phyloP scores from a whole-genome alignment of 30 jellyfish, hydroid and myxozoan species.

The Rhopilema esculentum region DNA sequence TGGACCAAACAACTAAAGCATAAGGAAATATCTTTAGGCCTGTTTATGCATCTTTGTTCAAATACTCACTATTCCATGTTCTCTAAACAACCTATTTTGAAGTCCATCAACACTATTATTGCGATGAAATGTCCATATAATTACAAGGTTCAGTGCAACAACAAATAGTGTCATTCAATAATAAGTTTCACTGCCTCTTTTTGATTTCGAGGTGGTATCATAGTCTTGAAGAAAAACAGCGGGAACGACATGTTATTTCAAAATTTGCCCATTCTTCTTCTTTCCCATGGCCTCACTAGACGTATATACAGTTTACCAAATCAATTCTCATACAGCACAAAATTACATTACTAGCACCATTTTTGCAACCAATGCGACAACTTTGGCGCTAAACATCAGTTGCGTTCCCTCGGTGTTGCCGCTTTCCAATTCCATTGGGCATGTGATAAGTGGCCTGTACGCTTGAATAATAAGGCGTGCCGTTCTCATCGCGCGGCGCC shows the following conservation, averaged over 20 bases:
- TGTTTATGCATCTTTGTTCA: too few relatives aligned
- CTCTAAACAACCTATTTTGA: too few relatives aligned
- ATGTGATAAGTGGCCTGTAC: slow-evolving; percentile 61
- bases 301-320: not conserved
- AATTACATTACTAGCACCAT: not conserved
- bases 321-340: not conserved
- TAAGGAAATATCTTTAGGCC: too few relatives aligned
- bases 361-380: not conserved
- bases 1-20: too few relatives aligned
- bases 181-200: not conserved
- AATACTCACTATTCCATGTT: too few relatives aligned
- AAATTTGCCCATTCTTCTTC: not conserved
- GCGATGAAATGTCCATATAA: too few relatives aligned
- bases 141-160: too few relatives aligned
- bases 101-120: too few relatives aligned
- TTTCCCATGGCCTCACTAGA: not conserved
- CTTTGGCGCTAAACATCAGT: slow-evolving; percentile 40
- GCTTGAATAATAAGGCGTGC: slow-evolving; percentile 66
- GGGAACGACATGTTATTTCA: not conserved
- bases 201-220: not conserved
- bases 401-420: slow-evolving; percentile 52
- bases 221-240: not conserved
- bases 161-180: too few relatives aligned
- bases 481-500: slow-evolving; percentile 83
- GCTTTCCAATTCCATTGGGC: slow-evolving; percentile 56